These are phyloP conservation scores for Andrena bicolor DNA, from an alignment of 2,888 invertebrate genomes.

Conservation along the genomic window DNA sequence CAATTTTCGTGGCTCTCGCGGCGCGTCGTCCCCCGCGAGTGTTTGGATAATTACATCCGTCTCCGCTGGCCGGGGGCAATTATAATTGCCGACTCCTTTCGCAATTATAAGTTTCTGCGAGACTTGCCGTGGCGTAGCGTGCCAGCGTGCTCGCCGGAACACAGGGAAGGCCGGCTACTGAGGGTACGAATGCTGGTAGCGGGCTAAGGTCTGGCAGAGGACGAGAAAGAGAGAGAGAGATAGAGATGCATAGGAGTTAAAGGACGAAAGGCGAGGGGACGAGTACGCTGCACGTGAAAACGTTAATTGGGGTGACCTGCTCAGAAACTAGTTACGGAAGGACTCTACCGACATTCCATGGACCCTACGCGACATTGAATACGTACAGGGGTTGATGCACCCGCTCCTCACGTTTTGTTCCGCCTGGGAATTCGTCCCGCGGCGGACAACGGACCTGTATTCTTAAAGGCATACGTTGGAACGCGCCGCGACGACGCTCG, in stretches of 20 bases:
- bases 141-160: constrained; percentile 65
- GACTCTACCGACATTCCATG: constrained; percentile 79
- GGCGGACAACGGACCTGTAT: background rate
- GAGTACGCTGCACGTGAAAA: constrained; percentile 81
- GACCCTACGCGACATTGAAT: constrained; percentile 61
- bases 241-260: constrained; percentile 41
- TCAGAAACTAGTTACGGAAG: constrained; percentile 84
- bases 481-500: background rate
- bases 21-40: constrained; percentile 65
- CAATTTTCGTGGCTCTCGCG: constrained; percentile 52
- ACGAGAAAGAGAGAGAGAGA: constrained; percentile 38
- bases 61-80: constrained; percentile 82
- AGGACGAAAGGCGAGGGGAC: constrained; percentile 59
- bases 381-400: constrained; percentile 28
- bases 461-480: constrained; percentile 1
- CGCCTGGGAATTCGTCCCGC: constrained; percentile 6
- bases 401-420: constrained; percentile 26
- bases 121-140: constrained; percentile 73
- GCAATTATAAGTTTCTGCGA: constrained; percentile 85
- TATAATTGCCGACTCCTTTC: constrained; percentile 85
- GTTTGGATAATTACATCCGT: constrained; percentile 83
- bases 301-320: constrained; percentile 85
- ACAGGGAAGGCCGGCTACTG: constrained; percentile 60
- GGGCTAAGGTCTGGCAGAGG: constrained; percentile 35
- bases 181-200: constrained; percentile 58